phyloP scores from a whole-genome alignment of 1,140 invertebrate genomes.

The Euglossa dilemma region DNA sequence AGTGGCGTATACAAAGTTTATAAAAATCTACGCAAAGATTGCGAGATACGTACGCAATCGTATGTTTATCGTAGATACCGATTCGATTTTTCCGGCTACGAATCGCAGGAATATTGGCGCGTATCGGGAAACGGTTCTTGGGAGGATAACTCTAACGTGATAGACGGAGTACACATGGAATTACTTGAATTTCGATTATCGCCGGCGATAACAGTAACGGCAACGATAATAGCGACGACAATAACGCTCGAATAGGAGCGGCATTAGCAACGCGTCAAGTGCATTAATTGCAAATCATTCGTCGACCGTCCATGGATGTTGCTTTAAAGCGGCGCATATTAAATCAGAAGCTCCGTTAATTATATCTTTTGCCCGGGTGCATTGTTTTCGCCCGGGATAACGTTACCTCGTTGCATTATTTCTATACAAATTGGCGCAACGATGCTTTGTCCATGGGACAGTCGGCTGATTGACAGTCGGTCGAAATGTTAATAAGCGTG shows the following conservation, averaged over 20 bases:
- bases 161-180: neutral
- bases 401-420: slow-evolving; percentile 56
- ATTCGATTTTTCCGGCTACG: no score
- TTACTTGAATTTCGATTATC: slow-evolving; percentile 12
- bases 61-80: no score
- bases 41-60: no score
- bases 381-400: slow-evolving; percentile 44
- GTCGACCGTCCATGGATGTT: slow-evolving; percentile 40
- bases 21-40: no score
- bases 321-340: slow-evolving; percentile 47
- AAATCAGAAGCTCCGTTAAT: slow-evolving; percentile 63
- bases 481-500: slow-evolving; percentile 57
- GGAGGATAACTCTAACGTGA: neutral
- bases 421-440: slow-evolving; percentile 56
- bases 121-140: no score
- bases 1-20: no score
- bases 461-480: slow-evolving; percentile 48
- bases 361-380: slow-evolving; percentile 45
- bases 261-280: slow-evolving; percentile 2
- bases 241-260: neutral
- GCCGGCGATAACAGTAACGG: neutral
- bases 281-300: slow-evolving; percentile 46
- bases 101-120: no score
- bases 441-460: slow-evolving; percentile 50
- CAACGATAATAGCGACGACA: neutral